Percentiles rank a stretch among this genome's conserved stretches.
Conservation (phyloP, 92 coral and sea anemone species). For the Parazoanthus atlanticus region DNA sequence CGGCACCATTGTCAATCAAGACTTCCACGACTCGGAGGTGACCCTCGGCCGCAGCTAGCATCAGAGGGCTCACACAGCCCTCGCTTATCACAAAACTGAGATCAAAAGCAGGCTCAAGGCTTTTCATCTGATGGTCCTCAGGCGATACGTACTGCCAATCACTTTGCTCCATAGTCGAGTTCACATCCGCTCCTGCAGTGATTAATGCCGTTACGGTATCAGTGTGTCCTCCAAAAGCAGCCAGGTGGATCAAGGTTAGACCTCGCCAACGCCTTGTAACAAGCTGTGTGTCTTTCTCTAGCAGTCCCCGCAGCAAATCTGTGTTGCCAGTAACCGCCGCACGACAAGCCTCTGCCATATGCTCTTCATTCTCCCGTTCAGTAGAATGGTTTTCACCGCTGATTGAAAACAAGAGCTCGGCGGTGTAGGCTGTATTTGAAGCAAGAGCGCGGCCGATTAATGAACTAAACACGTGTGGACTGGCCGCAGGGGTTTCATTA, state of each 20-base stretch:
- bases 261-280: conserved; percentile 38
- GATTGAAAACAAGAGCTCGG: neutral
- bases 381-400: neutral
- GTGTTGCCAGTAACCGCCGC: conserved; percentile 26
- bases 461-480: neutral
- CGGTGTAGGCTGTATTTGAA: conserved; percentile 1
- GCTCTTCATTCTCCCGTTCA: neutral
- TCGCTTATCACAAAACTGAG: conserved; percentile 12
- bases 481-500: neutral
- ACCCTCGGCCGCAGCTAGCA: conserved; percentile 24
- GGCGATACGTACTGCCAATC: neutral
- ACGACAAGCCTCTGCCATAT: conserved; percentile 5
- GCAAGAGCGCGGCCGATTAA: neutral
- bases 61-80: conserved; percentile 31
- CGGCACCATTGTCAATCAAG: conserved; percentile 18
- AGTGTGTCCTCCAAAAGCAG: conserved; percentile 33
- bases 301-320: neutral
- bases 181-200: conserved; percentile 29
- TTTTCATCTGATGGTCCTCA: neutral
- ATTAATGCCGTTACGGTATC: neutral
- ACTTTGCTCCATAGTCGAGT: conserved; percentile 20
- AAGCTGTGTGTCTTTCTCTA: neutral
- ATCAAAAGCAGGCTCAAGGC: neutral
- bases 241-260: conserved; percentile 5
- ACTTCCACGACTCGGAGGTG: conserved; percentile 14